These are phyloP conservation scores for Onychorhynchus coronatus DNA, from an alignment of 2,113 vertebrate genomes.

Conservation along the genomic window DNA sequence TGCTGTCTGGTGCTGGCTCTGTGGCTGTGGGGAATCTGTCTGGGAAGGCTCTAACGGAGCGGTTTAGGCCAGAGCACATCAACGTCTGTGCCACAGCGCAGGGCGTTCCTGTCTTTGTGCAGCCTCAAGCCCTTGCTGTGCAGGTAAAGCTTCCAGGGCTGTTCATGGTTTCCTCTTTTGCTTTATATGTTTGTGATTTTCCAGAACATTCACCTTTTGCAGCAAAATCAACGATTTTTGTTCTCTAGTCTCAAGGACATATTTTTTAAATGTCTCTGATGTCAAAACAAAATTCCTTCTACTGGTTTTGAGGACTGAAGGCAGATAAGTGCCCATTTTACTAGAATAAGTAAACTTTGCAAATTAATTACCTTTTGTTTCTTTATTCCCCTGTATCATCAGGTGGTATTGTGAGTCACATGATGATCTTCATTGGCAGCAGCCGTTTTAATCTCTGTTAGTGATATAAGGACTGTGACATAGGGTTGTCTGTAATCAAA, in stretches of 20 bases:
- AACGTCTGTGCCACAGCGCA: background rate
- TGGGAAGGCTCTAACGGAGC: background rate
- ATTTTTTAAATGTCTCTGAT: background rate
- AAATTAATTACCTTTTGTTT: background rate
- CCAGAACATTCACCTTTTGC: background rate
- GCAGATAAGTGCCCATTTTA: background rate
- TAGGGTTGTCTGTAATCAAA: background rate
- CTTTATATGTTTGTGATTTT: background rate
- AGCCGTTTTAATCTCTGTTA: background rate
- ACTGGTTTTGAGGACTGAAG: background rate
- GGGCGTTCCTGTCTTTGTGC: background rate
- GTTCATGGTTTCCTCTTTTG: background rate
- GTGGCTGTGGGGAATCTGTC: background rate
- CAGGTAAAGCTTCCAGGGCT: background rate
- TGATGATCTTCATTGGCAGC: background rate
- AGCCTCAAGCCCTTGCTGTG: background rate
- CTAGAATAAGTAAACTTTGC: background rate
- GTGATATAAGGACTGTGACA: background rate
- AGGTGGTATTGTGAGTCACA: accelerated
- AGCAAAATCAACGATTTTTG: background rate
- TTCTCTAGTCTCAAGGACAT: background rate
- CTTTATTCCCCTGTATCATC: background rate
- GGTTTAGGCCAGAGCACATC: background rate
- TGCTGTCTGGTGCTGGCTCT: background rate
- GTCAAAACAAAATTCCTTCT: background rate